Evolutionary conservation across 2,888 invertebrate species (phyloP).

Genomic region (Oscheius sp.): DNA sequence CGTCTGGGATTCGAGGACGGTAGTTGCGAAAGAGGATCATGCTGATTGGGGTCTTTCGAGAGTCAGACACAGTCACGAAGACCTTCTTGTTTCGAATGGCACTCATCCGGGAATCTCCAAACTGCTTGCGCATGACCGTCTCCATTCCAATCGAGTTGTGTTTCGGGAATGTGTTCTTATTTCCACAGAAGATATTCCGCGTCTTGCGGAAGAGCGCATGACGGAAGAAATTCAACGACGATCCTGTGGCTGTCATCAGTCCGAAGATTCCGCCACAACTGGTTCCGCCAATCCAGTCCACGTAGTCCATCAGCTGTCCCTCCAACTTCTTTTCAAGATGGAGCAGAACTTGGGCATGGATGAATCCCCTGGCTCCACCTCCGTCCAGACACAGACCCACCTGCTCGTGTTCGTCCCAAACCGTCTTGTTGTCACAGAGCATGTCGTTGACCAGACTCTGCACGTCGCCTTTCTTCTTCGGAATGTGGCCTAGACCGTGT

Average conservation of each 20-base stretch:
- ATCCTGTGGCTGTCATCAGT: conserved; percentile 39
- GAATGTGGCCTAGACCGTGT: no score
- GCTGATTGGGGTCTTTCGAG: conserved; percentile 49
- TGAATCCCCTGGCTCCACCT: conserved; percentile 51
- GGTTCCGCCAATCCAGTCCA: conserved; percentile 38
- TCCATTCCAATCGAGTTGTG: conserved; percentile 51
- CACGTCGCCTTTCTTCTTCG: no score
- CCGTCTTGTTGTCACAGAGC: conserved; percentile 25
- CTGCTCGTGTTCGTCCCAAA: conserved; percentile 46
- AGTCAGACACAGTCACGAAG: conserved; percentile 54
- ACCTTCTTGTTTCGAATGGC: conserved; percentile 23
- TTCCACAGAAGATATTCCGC: conserved; percentile 22
- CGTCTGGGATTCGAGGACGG: conserved; percentile 38
- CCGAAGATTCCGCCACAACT: conserved; percentile 44
- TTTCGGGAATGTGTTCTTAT: conserved; percentile 39
- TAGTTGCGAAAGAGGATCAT: conserved; percentile 56
- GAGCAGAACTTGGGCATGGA: conserved; percentile 37
- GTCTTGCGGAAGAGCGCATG: conserved; percentile 14
- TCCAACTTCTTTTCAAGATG: conserved; percentile 18
- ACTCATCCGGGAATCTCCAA: conserved; percentile 29
- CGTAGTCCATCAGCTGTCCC: conserved; percentile 25
- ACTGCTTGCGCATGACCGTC: conserved; percentile 41
- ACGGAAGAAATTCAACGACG: conserved; percentile 1
- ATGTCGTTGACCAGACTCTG: no score
- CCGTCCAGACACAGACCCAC: conserved; percentile 52